phyloP scores from a whole-genome alignment of 2,797 vertebrate species.

The Acanthurus leucopareius region DNA sequence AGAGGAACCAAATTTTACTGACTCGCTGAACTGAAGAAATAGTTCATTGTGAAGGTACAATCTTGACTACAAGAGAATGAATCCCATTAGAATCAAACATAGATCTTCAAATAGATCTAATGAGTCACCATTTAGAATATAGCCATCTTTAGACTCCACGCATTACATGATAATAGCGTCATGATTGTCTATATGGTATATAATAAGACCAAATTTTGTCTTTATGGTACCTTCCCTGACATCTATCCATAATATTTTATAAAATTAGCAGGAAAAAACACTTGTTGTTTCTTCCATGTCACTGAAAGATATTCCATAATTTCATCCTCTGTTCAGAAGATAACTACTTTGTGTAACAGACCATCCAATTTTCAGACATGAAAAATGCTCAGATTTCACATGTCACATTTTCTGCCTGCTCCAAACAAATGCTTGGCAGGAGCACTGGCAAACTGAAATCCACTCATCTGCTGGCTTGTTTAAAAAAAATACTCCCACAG shows the following conservation, averaged over 20 bases:
- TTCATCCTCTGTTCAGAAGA: not conserved
- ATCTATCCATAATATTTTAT: not conserved
- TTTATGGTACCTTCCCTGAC: not conserved
- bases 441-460: not conserved
- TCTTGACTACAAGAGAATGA: not conserved
- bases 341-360: not conserved
- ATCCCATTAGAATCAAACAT: not conserved
- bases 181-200: not conserved
- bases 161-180: not conserved
- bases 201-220: not conserved
- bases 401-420: not conserved
- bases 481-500: not conserved
- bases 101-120: not conserved
- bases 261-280: not conserved
- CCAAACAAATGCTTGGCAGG: not conserved
- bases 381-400: not conserved
- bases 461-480: conserved; percentile 2
- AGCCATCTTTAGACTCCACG: not conserved
- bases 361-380: not conserved
- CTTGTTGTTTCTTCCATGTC: not conserved
- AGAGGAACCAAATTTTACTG: not conserved
- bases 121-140: not conserved
- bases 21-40: too few relatives aligned
- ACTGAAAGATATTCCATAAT: not conserved
- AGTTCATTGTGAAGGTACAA: too few relatives aligned